Conservation (phyloP, 2,113 vertebrate species). For the Bagarius yarrelli region DNA sequence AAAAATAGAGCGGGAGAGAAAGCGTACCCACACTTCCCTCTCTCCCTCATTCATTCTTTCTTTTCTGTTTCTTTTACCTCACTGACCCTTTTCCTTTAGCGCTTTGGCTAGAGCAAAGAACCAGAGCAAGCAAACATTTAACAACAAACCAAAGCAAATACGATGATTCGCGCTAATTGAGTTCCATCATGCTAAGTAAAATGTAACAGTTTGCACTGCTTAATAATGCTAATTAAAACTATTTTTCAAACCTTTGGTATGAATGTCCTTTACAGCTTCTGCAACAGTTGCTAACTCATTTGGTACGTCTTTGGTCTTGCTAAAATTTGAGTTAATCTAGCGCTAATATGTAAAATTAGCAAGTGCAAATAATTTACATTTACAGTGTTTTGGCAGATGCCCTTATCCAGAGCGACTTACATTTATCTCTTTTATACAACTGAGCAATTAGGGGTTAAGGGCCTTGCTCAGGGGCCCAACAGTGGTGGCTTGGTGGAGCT, state of each 20-base stretch:
- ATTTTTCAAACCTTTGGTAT: too few relatives aligned
- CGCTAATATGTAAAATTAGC: background rate
- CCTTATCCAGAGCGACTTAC: too few relatives aligned
- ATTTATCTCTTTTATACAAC: too few relatives aligned
- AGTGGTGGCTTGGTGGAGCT: too few relatives aligned
- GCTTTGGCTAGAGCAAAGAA: background rate
- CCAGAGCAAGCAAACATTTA: background rate
- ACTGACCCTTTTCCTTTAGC: constrained; percentile 12
- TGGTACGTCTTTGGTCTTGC: background rate
- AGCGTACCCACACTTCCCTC: constrained; percentile 3
- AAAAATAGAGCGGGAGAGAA: constrained; percentile 18
- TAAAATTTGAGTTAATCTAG: background rate
- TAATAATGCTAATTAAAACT: too few relatives aligned
- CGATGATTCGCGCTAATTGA: background rate
- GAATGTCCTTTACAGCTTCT: background rate
- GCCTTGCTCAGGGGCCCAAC: too few relatives aligned
- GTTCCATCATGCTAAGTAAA: background rate
- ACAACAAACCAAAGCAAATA: constrained; percentile 11
- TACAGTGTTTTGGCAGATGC: too few relatives aligned
- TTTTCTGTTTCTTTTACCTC: constrained; percentile 29
- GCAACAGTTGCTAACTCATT: background rate
- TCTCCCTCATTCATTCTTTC: constrained; percentile 1
- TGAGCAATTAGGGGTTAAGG: too few relatives aligned
- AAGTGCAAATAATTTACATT: background rate
- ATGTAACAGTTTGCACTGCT: too few relatives aligned